Base-by-base conservation (phyloP, 2,888 invertebrate genomes). In the Lissonota sp. region DNA sequence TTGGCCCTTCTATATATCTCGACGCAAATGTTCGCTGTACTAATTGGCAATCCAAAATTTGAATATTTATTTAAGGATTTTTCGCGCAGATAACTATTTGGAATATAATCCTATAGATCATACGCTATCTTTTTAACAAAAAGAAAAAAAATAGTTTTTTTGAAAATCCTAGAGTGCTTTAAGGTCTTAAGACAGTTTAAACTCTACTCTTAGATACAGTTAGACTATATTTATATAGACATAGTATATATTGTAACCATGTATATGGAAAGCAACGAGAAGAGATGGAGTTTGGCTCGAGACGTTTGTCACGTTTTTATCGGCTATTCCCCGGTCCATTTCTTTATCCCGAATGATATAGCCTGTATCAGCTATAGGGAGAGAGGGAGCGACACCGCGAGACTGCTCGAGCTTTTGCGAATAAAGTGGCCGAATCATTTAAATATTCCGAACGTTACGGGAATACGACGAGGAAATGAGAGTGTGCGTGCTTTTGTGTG, bases 371-470 rank as follows among this genome's bases (percentile, higher is more conserved):
- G n/a, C n/a, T n/a, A n/a, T n/a, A n/a, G 60, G 58, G 44, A 42
- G 62, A 62, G 26, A 46, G 26, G 46, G 40, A 62, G 62, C 69
- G 62, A 14, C 44, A 16, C 44, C 51, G 42, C 57, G 58, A 46
- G 70, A 44, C 67, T 53, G 60, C 55, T 66, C 70, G 60, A 44
- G 40, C 58, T 53, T 55, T 26, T 64, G 51, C 58, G 60, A 73
- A 76, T 76, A 81, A 78, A 81, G 70, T 81, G 75, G 78, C 63
- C 63, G 53, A 51, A 73, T 64, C 69, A 84, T 84, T 84, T 84
- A 80, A 84, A 84, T 84, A 84, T 84, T 84, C 80, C 82, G 79
- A 76, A 69, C 76, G 70, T 85, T 85, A 51, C 40, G 74, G 14
- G 64, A 76, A 55, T 64, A 51, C 63, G 7, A 16, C 7, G 42